Conservation (phyloP, 92 coral and sea anemone species). For the Hydrozoanthus gracilis region DNA sequence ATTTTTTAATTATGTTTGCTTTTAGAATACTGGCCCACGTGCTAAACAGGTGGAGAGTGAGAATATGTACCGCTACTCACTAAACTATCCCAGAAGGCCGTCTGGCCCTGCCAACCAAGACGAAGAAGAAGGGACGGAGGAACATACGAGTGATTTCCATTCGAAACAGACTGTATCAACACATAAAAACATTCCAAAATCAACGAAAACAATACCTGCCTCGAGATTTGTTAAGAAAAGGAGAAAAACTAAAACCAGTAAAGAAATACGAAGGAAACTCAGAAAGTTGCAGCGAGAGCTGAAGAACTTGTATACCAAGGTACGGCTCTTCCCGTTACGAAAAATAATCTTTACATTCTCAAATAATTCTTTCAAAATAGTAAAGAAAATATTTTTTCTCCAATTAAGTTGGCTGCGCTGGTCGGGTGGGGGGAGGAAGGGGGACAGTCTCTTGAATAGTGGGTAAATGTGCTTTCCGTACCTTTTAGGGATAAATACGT, state of each 20-base stretch:
- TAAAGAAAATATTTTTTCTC: neutral
- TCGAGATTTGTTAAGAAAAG: neutral
- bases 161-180: neutral
- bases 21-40: too few species aligned
- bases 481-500: too few species aligned
- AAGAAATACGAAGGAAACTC: constrained; percentile 20
- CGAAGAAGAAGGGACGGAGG: too few species aligned
- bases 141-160: too few species aligned
- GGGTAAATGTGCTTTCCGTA: too few species aligned
- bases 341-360: neutral
- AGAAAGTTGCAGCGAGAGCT: constrained; percentile 1
- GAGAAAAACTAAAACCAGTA: neutral
- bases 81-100: too few species aligned
- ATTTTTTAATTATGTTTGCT: too few species aligned
- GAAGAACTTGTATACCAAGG: neutral
- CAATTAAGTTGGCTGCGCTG: neutral
- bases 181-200: neutral
- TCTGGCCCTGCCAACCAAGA: too few species aligned
- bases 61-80: too few species aligned
- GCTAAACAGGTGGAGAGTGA: too few species aligned
- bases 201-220: neutral
- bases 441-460: too few species aligned
- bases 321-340: neutral
- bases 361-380: neutral
- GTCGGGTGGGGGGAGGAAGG: too few species aligned